Conservation (phyloP, 2,888 invertebrate species). For the Asteroscopus sphinx region DNA sequence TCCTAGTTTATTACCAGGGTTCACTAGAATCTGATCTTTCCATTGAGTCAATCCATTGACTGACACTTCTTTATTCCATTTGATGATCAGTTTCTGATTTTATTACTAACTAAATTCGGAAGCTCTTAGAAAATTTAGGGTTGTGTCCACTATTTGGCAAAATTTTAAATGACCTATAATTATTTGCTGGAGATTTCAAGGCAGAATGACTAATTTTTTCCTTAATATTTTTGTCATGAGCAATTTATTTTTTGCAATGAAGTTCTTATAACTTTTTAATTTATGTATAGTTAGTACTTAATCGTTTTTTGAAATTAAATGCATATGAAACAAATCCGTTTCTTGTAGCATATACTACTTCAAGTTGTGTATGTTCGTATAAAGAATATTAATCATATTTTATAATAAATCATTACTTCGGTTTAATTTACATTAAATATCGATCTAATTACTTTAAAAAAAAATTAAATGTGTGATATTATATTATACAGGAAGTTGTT, state of each 20-base stretch:
- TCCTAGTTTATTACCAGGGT: too few relatives aligned
- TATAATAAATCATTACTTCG: conserved; percentile 4
- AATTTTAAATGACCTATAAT: not conserved
- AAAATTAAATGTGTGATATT: not conserved
- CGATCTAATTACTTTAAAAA: conserved; percentile 8
- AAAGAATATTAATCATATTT: conserved; percentile 18
- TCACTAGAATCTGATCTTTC: too few relatives aligned
- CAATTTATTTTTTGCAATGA: not conserved
- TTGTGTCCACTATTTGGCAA: not conserved
- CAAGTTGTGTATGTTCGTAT: conserved; percentile 21
- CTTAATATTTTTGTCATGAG: too few relatives aligned
- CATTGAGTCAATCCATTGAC: too few relatives aligned
- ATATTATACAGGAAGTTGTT: not conserved
- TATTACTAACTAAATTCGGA: not conserved
- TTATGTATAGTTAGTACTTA: not conserved
- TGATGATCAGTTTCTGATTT: not conserved
- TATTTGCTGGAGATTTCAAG: too few relatives aligned
- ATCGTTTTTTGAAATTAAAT: too few relatives aligned
- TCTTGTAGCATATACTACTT: not conserved
- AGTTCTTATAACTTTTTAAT: not conserved
- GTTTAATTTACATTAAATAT: conserved; percentile 1
- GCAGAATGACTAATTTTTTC: too few relatives aligned
- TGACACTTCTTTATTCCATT: too few relatives aligned
- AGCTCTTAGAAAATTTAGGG: not conserved
- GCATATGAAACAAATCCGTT: too few relatives aligned